phyloP scores from a whole-genome alignment of 37 sponge, comb jelly and placozoan genomes.

The Ephydatia muelleri region DNA sequence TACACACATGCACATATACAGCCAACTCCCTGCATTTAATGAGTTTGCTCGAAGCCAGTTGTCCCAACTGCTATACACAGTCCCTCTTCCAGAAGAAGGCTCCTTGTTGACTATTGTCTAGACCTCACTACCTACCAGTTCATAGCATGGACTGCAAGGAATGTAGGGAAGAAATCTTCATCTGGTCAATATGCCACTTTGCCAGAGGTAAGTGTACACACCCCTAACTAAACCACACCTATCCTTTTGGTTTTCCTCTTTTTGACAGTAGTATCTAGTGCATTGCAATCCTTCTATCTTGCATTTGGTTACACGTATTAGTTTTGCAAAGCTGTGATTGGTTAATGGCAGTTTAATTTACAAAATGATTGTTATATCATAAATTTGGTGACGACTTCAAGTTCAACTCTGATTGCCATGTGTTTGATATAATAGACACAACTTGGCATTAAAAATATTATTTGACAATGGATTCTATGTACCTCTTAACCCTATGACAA shows the following conservation, averaged over 20 bases:
- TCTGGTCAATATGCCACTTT: slow-evolving; percentile 29
- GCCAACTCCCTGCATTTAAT: slow-evolving; percentile 28
- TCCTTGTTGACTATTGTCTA: slow-evolving; percentile 66
- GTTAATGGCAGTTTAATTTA: too few relatives aligned
- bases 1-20: neutral
- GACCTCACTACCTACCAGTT: slow-evolving; percentile 59
- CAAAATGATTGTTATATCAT: too few relatives aligned
- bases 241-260: too few relatives aligned
- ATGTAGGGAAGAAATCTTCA: slow-evolving; percentile 3
- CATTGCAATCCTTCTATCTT: too few relatives aligned
- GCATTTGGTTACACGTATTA: too few relatives aligned
- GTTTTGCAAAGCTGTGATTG: too few relatives aligned
- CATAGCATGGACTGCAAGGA: slow-evolving; percentile 49
- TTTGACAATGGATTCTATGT: too few relatives aligned
- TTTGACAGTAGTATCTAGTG: too few relatives aligned
- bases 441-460: too few relatives aligned
- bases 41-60: slow-evolving; percentile 57
- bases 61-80: slow-evolving; percentile 31
- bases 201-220: slow-evolving; percentile 52
- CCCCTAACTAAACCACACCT: neutral
- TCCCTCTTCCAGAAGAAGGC: slow-evolving; percentile 58
- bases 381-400: too few relatives aligned
- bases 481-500: neutral
- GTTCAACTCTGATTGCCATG: too few relatives aligned
- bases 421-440: too few relatives aligned